Conservation (phyloP, 2,888 invertebrate species). For the Ennomos fuscantarius region DNA sequence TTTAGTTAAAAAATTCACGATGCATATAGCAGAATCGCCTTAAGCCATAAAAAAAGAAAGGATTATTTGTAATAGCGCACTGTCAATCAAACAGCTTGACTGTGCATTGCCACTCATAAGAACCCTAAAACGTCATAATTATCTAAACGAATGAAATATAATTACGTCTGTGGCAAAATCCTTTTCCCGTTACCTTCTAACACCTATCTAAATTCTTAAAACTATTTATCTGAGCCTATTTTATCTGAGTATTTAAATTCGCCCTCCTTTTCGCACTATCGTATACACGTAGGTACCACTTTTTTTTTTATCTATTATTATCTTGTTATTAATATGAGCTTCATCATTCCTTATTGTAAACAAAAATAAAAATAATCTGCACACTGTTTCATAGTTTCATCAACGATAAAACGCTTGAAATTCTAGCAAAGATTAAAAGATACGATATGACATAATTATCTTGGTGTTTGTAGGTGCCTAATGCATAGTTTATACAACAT, state of each 20-base stretch:
- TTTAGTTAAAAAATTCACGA: no score
- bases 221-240: not conserved
- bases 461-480: not conserved
- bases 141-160: not conserved
- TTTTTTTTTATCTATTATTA: not conserved
- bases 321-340: no score
- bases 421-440: not conserved
- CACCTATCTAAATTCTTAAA: slow-evolving; percentile 19
- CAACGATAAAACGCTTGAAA: not conserved
- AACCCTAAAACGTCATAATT: no score
- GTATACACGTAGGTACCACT: slow-evolving; percentile 22
- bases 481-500: not conserved
- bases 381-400: no score
- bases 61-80: no score
- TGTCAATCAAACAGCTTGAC: no score
- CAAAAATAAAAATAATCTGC: no score
- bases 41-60: no score
- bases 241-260: slow-evolving; percentile 6
- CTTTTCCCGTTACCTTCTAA: slow-evolving; percentile 37
- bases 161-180: slow-evolving; percentile 26
- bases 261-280: slow-evolving; percentile 1
- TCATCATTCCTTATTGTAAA: no score
- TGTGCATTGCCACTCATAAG: not conserved
- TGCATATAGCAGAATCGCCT: no score
- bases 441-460: not conserved